These are phyloP conservation scores for Lates calcarifer DNA, from an alignment of 2,113 vertebrate species.

Conservation along the genomic window DNA sequence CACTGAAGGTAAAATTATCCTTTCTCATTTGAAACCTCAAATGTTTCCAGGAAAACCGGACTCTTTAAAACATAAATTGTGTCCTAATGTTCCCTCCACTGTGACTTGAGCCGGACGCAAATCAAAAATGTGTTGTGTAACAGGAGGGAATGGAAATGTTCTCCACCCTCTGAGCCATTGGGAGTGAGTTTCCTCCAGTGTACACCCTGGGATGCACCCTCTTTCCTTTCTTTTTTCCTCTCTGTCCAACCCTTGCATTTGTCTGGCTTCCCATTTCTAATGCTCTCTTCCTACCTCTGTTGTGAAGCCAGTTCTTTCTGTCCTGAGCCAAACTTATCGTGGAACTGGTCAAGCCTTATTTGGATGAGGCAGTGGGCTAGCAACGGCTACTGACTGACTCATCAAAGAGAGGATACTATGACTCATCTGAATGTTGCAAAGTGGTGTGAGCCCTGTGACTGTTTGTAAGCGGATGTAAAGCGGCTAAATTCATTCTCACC, in stretches of 20 bases:
- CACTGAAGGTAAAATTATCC: conserved; percentile 27
- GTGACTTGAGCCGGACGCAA: conserved; percentile 40
- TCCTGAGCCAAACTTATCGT: conserved; percentile 39
- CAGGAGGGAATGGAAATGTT: conserved; percentile 63
- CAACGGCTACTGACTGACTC: conserved; percentile 53
- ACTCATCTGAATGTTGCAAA: conserved; percentile 50
- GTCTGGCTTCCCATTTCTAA: conserved; percentile 11
- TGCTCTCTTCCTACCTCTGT: conserved; percentile 2
- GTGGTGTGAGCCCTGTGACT: conserved; percentile 1
- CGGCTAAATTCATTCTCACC: conserved; percentile 2
- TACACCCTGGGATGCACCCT: conserved; percentile 52
- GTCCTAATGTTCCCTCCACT: conserved; percentile 47
- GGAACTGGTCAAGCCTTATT: conserved; percentile 39
- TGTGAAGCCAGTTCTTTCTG: conserved; percentile 11
- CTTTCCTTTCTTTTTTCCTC: conserved; percentile 45
- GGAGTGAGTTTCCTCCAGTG: conserved; percentile 64
- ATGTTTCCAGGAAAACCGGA: conserved; percentile 41
- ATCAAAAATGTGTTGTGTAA: conserved; percentile 60
- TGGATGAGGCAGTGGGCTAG: conserved; percentile 12
- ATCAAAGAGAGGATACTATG: conserved; percentile 50
- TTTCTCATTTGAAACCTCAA: conserved; percentile 30
- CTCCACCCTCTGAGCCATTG: conserved; percentile 53
- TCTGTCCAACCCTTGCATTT: conserved; percentile 25
- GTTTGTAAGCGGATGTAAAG: not conserved
- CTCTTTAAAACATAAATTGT: conserved; percentile 50